Conservation (phyloP, 2,797 vertebrate genomes). For the Trichosurus vulpecula region DNA sequence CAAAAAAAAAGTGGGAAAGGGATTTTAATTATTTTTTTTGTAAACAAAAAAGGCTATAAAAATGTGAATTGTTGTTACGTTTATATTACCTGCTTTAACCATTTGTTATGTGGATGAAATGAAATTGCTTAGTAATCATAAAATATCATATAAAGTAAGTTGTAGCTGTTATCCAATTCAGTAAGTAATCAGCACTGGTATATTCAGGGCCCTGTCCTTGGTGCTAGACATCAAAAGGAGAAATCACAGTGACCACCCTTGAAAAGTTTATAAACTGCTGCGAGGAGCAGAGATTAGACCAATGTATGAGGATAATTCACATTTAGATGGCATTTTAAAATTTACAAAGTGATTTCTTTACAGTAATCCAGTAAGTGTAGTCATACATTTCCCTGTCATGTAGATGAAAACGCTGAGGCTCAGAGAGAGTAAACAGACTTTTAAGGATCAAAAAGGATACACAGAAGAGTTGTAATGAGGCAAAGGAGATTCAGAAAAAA, state of each 20-base stretch:
- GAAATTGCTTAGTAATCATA: not conserved
- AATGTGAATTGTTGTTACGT: not conserved
- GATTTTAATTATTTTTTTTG: not conserved
- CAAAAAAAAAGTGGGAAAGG: not conserved
- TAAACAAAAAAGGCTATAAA: not conserved
- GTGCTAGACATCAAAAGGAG: not conserved
- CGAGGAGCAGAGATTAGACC: not conserved
- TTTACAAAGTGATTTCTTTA: not conserved
- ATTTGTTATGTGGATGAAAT: not conserved
- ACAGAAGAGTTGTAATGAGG: not conserved
- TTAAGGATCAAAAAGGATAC: not conserved
- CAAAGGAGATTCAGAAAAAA: not conserved
- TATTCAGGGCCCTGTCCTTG: not conserved
- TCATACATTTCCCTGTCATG: not conserved
- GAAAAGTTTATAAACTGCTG: not conserved
- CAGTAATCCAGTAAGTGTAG: not conserved
- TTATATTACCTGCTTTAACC: not conserved
- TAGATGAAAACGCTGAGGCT: not conserved
- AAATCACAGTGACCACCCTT: not conserved
- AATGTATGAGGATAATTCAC: not conserved
- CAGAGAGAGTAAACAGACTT: not conserved
- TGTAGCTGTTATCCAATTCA: not conserved
- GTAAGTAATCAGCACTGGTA: not conserved
- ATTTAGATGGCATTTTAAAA: not conserved
- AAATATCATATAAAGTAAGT: not conserved